Evolutionary conservation across 2,797 vertebrate species (phyloP), one percentile per base, ranked within the genome.

Genomic region (Fistularia commersonii): DNA sequence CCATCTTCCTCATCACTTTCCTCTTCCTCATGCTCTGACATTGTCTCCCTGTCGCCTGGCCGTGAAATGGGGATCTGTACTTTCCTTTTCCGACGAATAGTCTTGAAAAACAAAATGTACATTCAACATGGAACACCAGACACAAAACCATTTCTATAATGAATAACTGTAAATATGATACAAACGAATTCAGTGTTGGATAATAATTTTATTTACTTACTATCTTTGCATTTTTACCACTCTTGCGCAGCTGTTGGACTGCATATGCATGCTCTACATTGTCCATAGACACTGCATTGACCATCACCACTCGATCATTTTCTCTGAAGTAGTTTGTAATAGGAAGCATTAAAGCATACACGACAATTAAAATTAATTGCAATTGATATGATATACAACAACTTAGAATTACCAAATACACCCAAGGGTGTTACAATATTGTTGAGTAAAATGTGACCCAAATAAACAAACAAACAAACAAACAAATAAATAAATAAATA

Each of bases 161-260:
- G n/a, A n/a, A n/a, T n/a, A n/a, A n/a, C n/a, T n/a, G n/a, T n/a
- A n/a, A n/a, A n/a, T n/a, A n/a, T n/a, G n/a, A n/a, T n/a, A n/a
- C n/a, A n/a, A n/a, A n/a, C n/a, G n/a, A n/a, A n/a, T n/a, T n/a
- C n/a, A n/a, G n/a, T n/a, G n/a, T n/a, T n/a, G n/a, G n/a, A n/a
- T n/a, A n/a, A n/a, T n/a, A n/a, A n/a, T 11, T 45, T 15, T 32
- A 33, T 41, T 2, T 5, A 95, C 97, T 93, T 91, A 98, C 97
- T 43, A 99, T 98, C 88, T 97, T 98, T 86, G 96, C 97, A 77
- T 96, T 97, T 90, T 99, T 99, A 62, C 97, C 97, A 76, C 96
- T 99, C 87, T 98, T 99, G 67, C 97, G 92, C 62, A 99, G 89
- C 68, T 99, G 97, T 78, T 99, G 96, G 71, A 99, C 97, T 55